Base-by-base conservation (phyloP, 2,888 invertebrate genomes). In the Agriopis aurantiaria region DNA sequence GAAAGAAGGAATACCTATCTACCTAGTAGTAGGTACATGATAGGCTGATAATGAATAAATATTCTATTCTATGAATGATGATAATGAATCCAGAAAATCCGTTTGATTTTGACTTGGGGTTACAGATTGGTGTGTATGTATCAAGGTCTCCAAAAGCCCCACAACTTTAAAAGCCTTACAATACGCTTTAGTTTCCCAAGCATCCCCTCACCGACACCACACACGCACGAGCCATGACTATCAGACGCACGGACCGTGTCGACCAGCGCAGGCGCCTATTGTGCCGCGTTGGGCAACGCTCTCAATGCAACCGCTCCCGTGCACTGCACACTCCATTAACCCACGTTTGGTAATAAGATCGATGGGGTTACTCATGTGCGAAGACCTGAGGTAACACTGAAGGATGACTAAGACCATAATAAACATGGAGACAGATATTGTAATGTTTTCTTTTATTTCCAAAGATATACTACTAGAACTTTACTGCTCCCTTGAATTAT, bases 281-380 rank as follows among this genome's bases (percentile, higher is more conserved):
- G 83, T 83, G 62, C 58, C 53, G 48, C 60, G 69, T 75, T 75
- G 73, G 69, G 69, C 64, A 73, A 75, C 62, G 62, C 66, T 65
- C 74, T 61, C 67, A 86, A 87, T 86, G 87, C 88, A 87, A 86
- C 89, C 91, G 80, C 91, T 87, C 90, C 90, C 82, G 86, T 78
- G 81, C 80, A 77, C 85, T 83, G 77, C 77, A 86, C 86, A 88
- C 86, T 84, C 88, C 89, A 91, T 90, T 90, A 85, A 84, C 86
- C 73, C 76, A 73, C 81, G 84, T 90, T 87, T 85, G 81, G 88
- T 83, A 91, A 91, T 83, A 87, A 89, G 88, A 90, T 89, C 85
- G 85, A 88, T 89, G 80, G 79, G 77, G 74, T 72, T 74, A 77
- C 72, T 79, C 77, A 72, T 73, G 75, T 72, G 75, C 57, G 65